Base-by-base conservation (phyloP, 2,888 invertebrate genomes). In the Suillia variegata region DNA sequence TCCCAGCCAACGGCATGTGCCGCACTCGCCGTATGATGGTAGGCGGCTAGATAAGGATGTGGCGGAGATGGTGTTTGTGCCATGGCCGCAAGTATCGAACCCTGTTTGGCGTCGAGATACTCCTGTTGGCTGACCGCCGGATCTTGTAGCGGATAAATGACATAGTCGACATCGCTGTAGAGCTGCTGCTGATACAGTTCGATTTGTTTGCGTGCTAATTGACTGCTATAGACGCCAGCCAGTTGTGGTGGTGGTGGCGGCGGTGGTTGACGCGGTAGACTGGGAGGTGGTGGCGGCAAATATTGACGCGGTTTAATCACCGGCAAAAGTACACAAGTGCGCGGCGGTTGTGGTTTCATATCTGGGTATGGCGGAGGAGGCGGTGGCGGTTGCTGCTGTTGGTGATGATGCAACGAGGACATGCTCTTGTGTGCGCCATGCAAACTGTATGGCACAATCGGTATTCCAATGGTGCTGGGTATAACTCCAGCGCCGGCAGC, bases 131-230 rank as follows among this genome's bases (percentile, higher is more conserved):
- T 94, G 49, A 94, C 87, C 0, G 92, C 89, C 10, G 94, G 94
- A 81, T 95, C 94, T 82, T 94, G 94, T 63, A 94, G 81, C 0
- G 94, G 94, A 75, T 94, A 95, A 78, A 94, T 93, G 6, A 95
- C 94, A 75, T 93, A 95, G 81, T 95, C 94, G 2, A 93, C 93
- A 75, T 95, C 94, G 62, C 94, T 94, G 73, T 93, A 93, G 58
- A 95, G 85, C 76, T 94, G 94, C 74, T 93, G 93, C 71, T 93
- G 92, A 73, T 93, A 95, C 74, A 93, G 90, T 65, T 93, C 92
- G 62, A 94, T 89, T 76, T 93, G 94, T 21, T 89, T 88, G 17
- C 88, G 84, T 0, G 89, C 88, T 47, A 90, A 82, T 70, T 90
- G 89, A 68, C 87, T 87, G 33, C 88, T 86, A 70, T 89, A 89